phyloP scores from a whole-genome alignment of 2,113 vertebrate species.

The Bos javanicus region DNA sequence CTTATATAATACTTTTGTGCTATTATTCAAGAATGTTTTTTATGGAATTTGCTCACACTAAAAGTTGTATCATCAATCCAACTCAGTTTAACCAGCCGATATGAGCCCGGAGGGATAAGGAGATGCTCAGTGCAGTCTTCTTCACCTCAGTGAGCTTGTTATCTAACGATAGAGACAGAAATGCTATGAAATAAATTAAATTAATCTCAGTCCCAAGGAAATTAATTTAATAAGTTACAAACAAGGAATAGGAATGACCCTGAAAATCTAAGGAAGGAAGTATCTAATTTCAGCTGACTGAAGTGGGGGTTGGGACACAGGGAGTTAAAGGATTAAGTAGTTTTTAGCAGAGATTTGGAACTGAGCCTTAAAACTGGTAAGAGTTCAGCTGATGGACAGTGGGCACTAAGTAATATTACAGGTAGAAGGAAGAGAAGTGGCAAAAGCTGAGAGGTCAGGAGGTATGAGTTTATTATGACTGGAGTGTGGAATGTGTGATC shows the following conservation, averaged over 20 bases:
- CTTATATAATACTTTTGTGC: not conserved
- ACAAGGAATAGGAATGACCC: not conserved
- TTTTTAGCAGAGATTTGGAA: not conserved
- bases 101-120: not conserved
- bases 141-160: not conserved
- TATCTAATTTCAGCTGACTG: not conserved
- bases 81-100: not conserved
- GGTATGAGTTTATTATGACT: not conserved
- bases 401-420: not conserved
- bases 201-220: not conserved
- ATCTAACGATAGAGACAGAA: not conserved
- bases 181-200: not conserved
- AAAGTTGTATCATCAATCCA: not conserved
- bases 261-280: not conserved
- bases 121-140: not conserved
- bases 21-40: not conserved
- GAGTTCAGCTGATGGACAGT: not conserved
- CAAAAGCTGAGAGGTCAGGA: not conserved
- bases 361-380: not conserved
- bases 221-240: constrained; percentile 8
- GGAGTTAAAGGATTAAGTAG: not conserved
- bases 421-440: not conserved
- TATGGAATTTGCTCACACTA: not conserved
- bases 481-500: not conserved
- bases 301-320: not conserved